These are phyloP conservation scores for Oscheius sp. DNA, from an alignment of 1,140 invertebrate species.

Conservation along the genomic window DNA sequence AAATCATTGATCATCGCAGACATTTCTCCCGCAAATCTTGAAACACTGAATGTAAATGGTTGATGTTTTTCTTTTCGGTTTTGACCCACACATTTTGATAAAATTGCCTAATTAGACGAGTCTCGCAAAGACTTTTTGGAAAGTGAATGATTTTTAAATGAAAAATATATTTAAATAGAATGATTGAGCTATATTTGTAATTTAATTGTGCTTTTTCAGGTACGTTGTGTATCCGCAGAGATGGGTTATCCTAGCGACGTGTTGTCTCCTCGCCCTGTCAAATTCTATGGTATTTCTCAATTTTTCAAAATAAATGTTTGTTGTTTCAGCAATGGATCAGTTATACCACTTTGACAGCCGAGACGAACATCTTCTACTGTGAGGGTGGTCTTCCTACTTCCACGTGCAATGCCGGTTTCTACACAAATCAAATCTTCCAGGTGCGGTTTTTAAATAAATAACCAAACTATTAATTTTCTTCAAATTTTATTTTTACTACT, in stretches of 20 bases:
- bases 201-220: too few species aligned
- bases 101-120: too few species aligned
- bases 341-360: slow-evolving; percentile 51
- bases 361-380: slow-evolving; percentile 52
- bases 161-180: too few species aligned
- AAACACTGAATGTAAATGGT: too few species aligned
- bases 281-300: slow-evolving; percentile 55
- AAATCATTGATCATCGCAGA: too few species aligned
- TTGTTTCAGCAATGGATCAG: slow-evolving; percentile 55
- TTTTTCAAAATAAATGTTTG: background rate
- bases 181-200: too few species aligned
- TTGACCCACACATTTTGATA: too few species aligned
- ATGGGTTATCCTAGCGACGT: slow-evolving; percentile 50
- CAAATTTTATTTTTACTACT: background rate
- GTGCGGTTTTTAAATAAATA: slow-evolving; percentile 46
- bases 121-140: too few species aligned
- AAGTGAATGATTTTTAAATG: too few species aligned
- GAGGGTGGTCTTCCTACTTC: background rate
- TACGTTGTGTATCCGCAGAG: slow-evolving; percentile 37
- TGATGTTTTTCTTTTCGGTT: too few species aligned
- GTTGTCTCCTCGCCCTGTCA: slow-evolving; percentile 56
- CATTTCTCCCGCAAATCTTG: too few species aligned
- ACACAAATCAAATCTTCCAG: slow-evolving; percentile 58
- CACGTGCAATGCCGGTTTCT: slow-evolving; percentile 45
- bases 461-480: background rate